Evolutionary conservation across 1,140 invertebrate species (phyloP).

Genomic region (Drosophila miranda): DNA sequence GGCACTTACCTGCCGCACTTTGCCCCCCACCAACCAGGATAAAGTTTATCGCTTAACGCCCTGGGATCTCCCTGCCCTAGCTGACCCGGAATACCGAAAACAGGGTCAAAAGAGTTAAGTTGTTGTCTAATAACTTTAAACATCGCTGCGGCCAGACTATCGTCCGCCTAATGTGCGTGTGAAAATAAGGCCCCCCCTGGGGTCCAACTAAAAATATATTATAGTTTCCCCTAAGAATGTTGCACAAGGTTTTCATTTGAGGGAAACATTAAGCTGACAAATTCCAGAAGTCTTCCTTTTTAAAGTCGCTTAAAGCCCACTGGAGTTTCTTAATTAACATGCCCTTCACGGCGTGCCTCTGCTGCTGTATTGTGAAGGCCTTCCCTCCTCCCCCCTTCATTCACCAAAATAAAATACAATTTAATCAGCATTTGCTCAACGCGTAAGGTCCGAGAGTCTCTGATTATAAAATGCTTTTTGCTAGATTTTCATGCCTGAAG

Average conservation of each 20-base stretch:
- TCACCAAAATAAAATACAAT: no score
- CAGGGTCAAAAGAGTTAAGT: slow-evolving; percentile 27
- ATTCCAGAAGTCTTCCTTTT: background rate
- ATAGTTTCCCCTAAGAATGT: slow-evolving; percentile 5
- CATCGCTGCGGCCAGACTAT: slow-evolving; percentile 25
- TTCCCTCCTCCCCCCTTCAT: slow-evolving; percentile 3
- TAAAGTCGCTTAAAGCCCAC: slow-evolving; percentile 2
- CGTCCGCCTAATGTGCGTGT: slow-evolving; percentile 26
- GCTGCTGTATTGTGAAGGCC: slow-evolving; percentile 27
- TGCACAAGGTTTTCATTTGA: background rate
- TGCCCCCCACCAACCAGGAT: no score
- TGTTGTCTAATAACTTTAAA: slow-evolving; percentile 63
- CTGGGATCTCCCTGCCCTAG: slow-evolving; percentile 17
- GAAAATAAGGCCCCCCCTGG: slow-evolving; percentile 39
- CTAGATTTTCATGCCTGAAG: slow-evolving; percentile 43
- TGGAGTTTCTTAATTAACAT: no score
- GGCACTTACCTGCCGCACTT: no score
- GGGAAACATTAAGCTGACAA: background rate
- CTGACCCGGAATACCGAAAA: slow-evolving; percentile 15
- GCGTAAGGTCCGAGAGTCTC: background rate
- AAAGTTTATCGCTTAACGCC: slow-evolving; percentile 12
- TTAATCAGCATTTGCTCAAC: no score
- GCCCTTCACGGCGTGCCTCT: no score
- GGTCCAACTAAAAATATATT: slow-evolving; percentile 23
- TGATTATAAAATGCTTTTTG: slow-evolving; percentile 32